phyloP scores from a whole-genome alignment of 2,113 vertebrate species.

The Antigone vipio region DNA sequence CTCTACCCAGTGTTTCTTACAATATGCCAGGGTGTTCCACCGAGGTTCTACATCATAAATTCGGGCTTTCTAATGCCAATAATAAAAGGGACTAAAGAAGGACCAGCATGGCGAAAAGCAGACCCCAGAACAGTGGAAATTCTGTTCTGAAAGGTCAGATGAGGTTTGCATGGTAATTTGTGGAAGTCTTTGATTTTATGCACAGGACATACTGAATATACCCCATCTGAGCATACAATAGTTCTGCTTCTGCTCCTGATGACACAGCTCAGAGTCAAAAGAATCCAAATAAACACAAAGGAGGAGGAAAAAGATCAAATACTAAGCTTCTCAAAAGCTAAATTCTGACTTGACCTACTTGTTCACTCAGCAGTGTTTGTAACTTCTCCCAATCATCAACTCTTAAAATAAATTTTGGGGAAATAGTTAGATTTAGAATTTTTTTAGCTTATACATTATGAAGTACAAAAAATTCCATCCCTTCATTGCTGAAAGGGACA shows the following conservation, averaged over 20 bases:
- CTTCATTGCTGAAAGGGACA: background rate
- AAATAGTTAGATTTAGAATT: background rate
- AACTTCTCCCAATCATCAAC: background rate
- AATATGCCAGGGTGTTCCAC: accelerated
- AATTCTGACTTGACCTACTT: background rate
- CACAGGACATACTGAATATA: background rate
- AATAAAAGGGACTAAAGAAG: background rate
- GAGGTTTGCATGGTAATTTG: background rate
- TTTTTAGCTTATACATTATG: background rate
- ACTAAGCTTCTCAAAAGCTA: background rate
- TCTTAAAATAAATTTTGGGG: background rate
- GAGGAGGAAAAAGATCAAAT: background rate
- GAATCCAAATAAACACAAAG: background rate
- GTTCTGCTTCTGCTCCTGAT: background rate
- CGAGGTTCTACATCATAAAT: background rate
- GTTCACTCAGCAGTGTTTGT: background rate
- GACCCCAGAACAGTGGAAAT: background rate
- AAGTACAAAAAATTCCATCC: background rate
- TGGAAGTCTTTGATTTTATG: background rate
- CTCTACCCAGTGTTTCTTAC: background rate
- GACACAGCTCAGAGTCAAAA: background rate
- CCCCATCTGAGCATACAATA: background rate
- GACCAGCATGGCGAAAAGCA: background rate
- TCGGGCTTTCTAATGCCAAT: background rate
- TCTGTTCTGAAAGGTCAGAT: background rate